Evolutionary conservation across 2,113 vertebrate species (phyloP), one percentile per base, ranked within the genome.

Genomic region (Xiphophorus hellerii): DNA sequence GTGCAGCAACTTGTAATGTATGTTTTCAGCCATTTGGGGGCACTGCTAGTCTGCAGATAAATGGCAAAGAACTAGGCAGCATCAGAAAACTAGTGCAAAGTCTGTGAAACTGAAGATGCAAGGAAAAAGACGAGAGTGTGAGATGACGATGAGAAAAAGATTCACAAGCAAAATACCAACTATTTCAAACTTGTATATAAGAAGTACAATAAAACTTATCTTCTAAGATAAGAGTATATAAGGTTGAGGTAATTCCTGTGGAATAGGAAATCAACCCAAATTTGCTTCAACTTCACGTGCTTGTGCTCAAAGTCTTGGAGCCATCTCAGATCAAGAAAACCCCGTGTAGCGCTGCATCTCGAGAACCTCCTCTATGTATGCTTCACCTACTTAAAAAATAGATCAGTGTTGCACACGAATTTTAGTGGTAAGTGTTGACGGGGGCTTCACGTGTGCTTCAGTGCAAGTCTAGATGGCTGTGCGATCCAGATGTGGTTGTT

Each of bases 401-500:
- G 81, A 80, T 82, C 73, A n/a, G 22, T n/a, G 25, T 33, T 73
- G 81, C 82, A 87, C 76, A 72, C 85, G 77, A 89, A 79, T 88
- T 86, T 85, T 83, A 39, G 69, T 84, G 74, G 82, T 78, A 70
- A 87, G 75, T 86, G 76, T 85, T 84, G 70, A 80, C 51, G 51
- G 51, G 51, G 76, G 84, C 76, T 83, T 78, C 85, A 83, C 68
- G 66, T 80, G 65, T 79, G 82, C 77, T 73, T 71, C 71, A 76
- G 74, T 89, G 85, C 80, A 81, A 82, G 75, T 88, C 72, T 85
- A 74, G 86, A 86, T 82, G 77, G 85, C 90, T 85, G 86, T 69
- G 84, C 74, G 82, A 92, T 89, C 91, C 91, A 93, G 92, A 92
- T 93, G 92, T 92, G 90, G 91, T 92, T 93, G 93, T 93, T 93